Evolutionary conservation across 1,140 invertebrate species (phyloP), one percentile per base, ranked within the genome.

Genomic region (Drosophila azteca): DNA sequence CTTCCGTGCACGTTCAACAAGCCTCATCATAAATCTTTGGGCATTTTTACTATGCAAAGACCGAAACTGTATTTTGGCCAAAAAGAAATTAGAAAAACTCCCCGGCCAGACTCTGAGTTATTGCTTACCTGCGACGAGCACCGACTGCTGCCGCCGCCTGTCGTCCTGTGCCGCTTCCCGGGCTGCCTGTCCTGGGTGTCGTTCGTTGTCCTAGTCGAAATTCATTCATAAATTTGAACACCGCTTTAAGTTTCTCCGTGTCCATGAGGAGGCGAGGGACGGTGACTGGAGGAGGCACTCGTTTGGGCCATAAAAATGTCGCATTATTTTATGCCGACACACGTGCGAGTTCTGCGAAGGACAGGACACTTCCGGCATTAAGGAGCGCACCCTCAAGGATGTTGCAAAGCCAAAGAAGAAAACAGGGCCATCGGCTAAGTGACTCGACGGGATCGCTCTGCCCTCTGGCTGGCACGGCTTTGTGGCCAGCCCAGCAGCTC

Each of bases 201-300:
- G 17, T 20, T 39, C 45, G 50, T 31, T 57, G 46, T 73, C 59
- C 70, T 51, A 64, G 70, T 73, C 48, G 29, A 63, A 85, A 80
- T 76, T 84, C 80, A 84, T 84, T 84, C 80, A 84, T 84, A 84
- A 84, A 84, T 84, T 84, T 85, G 45, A 72, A 79, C 73, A 85
- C 72, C 79, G 79, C 79, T 78, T 82, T 78, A 74, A 74, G 68
- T 77, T 80, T 77, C 53, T 55, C 71, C 39, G 65, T 50, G 66
- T 51, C 44, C n/a, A 26, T 24, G 60, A 15, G 58, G 45, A 45
- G 65, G 62, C 29, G 22, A 68, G 53, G 46, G 49, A 31, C 39
- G 53, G n/a, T 20, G 29, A 6, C 11, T 20, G 17, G 46, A 8
- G 46, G 46, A 60, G 79, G 66, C 80, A 83, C 79, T 85, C 77